A percentile compares a stretch with the other conserved stretches of the same genome.
phyloP scores from a whole-genome alignment of 2,797 vertebrate genomes.

The Danio jaintianensis region DNA sequence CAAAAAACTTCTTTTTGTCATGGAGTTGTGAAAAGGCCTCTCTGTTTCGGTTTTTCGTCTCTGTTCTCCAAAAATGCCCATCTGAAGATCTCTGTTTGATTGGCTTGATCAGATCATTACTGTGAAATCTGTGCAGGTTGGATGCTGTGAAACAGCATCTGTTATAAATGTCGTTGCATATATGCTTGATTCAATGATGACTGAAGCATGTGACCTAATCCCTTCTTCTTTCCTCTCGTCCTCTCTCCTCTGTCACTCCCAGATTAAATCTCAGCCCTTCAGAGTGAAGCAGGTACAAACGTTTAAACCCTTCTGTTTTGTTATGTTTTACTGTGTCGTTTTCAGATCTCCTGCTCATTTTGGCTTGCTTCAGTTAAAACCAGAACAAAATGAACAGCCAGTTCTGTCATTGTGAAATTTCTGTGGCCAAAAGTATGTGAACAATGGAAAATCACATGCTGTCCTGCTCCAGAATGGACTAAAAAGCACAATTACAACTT shows the following conservation, averaged over 20 bases:
- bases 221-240: slow-evolving; percentile 61
- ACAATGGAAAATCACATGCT: slow-evolving; percentile 1
- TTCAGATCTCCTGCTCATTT: slow-evolving; percentile 43
- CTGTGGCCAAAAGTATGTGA: slow-evolving; percentile 26
- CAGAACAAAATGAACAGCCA: slow-evolving; percentile 38
- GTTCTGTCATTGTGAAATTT: slow-evolving; percentile 17
- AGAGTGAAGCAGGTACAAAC: slow-evolving; percentile 88
- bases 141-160: slow-evolving; percentile 12
- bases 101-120: slow-evolving; percentile 28
- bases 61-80: background rate
- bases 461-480: background rate
- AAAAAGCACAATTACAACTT: slow-evolving; percentile 7
- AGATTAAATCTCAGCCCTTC: slow-evolving; percentile 84
- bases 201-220: slow-evolving; percentile 53
- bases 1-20: too few species aligned
- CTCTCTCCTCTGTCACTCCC: slow-evolving; percentile 66
- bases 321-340: slow-evolving; percentile 11
- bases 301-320: slow-evolving; percentile 60
- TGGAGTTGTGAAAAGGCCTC: too few species aligned
- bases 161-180: slow-evolving; percentile 2
- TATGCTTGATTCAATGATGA: slow-evolving; percentile 25
- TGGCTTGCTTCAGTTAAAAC: slow-evolving; percentile 19
- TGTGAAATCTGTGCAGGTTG: slow-evolving; percentile 28
- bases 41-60: background rate
- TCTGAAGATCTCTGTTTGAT: background rate